Conservation (phyloP, 2,113 vertebrate genomes). For the Grammomys surdaster region DNA sequence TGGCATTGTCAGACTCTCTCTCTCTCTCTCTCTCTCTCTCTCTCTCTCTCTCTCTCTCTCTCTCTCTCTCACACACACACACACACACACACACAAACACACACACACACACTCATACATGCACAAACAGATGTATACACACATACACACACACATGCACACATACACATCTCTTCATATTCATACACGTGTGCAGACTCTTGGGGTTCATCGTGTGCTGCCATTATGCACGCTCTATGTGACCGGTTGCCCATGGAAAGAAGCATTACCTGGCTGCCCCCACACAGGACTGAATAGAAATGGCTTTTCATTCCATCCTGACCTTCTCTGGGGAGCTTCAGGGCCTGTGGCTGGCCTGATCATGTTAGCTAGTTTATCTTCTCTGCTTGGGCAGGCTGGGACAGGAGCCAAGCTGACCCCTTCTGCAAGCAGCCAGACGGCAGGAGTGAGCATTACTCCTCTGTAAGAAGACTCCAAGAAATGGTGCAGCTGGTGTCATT, state of each 20-base stretch:
- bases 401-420: not conserved
- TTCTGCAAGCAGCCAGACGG: not conserved
- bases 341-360: not conserved
- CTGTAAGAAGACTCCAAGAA: not conserved
- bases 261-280: too few species aligned
- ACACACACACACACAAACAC: rapidly evolving
- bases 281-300: not conserved
- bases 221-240: not conserved
- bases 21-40: too few species aligned
- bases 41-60: too few species aligned
- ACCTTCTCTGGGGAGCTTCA: not conserved
- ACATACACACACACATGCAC: rapidly evolving
- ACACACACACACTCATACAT: not conserved
- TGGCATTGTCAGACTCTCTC: not conserved
- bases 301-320: not conserved
- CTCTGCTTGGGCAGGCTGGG: not conserved
- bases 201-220: rapidly evolving
- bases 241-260: not conserved
- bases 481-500: not conserved
- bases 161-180: rapidly evolving
- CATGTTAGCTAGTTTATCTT: not conserved
- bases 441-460: not conserved
- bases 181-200: not conserved
- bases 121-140: too few species aligned
- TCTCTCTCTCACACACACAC: not conserved